phyloP scores from a whole-genome alignment of 2,113 vertebrate species.

The Thunnus maccoyii region DNA sequence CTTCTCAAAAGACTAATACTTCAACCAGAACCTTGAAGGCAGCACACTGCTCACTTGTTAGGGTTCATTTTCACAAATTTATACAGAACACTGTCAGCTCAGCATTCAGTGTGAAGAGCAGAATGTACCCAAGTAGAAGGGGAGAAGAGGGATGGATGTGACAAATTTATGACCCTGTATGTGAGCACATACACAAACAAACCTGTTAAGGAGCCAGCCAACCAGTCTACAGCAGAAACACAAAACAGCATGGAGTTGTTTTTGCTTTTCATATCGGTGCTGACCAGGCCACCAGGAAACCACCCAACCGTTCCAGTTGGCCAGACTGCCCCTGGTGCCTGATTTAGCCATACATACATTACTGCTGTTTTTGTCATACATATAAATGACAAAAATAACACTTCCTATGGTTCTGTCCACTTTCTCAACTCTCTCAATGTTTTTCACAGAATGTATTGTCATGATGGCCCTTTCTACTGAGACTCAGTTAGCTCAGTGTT shows the following conservation, averaged over 20 bases:
- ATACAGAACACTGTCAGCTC: constrained; percentile 51
- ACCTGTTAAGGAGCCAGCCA: constrained; percentile 8
- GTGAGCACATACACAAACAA: not conserved
- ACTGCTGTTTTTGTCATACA: constrained; percentile 28
- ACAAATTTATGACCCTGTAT: constrained; percentile 35
- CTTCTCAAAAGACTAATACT: not conserved
- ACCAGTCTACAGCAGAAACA: constrained; percentile 34
- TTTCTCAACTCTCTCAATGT: constrained; percentile 9
- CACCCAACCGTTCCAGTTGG: constrained; percentile 19
- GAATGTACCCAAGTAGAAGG: constrained; percentile 6
- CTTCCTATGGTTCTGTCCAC: not conserved
- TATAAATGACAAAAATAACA: constrained; percentile 40
- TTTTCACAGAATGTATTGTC: constrained; percentile 1
- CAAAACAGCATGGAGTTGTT: constrained; percentile 12
- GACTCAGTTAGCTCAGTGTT: not conserved
- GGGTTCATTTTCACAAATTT: constrained; percentile 46
- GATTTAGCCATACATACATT: constrained; percentile 21
- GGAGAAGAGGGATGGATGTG: constrained; percentile 10
- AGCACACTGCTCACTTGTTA: constrained; percentile 31
- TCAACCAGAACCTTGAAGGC: constrained; percentile 18
- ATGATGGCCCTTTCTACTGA: constrained; percentile 1
- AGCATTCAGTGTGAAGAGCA: constrained; percentile 44
- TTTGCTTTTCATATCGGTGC: constrained; percentile 22
- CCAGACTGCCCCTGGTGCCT: not conserved
- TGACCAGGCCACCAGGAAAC: constrained; percentile 19